Evolutionary conservation across 2,797 vertebrate genomes (phyloP).

Genomic region (Erethizon dorsatum): DNA sequence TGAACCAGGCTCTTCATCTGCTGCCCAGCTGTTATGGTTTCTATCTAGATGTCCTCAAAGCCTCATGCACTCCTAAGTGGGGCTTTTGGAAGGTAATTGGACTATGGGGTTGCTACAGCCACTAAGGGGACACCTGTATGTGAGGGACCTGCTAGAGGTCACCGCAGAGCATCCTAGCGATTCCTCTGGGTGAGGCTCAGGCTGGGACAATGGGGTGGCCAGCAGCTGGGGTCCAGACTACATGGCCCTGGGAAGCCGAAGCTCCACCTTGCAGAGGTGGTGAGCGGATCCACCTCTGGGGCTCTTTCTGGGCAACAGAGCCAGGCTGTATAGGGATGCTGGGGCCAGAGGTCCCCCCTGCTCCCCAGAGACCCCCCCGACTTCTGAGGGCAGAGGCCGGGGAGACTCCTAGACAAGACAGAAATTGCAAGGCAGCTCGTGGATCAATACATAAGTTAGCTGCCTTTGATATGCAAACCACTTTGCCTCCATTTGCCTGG

Average conservation of each 20-base stretch:
- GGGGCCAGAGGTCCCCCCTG: neutral
- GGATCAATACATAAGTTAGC: neutral
- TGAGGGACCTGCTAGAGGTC: neutral
- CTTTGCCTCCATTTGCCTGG: rapidly evolving
- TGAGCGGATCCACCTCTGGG: rapidly evolving
- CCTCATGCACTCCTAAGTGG: neutral
- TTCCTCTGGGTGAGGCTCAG: neutral
- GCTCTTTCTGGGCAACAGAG: neutral
- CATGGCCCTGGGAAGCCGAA: neutral
- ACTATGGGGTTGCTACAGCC: rapidly evolving
- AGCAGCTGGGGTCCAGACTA: neutral
- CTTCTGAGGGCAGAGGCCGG: neutral
- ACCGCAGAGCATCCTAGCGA: rapidly evolving
- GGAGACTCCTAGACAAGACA: neutral
- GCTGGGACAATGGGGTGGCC: rapidly evolving
- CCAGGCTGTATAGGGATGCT: neutral
- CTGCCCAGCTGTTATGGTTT: rapidly evolving
- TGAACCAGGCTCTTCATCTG: rapidly evolving
- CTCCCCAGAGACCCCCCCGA: neutral
- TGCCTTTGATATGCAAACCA: neutral
- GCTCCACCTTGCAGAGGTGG: neutral
- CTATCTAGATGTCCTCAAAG: neutral
- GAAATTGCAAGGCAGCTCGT: neutral
- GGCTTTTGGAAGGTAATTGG: neutral
- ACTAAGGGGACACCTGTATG: rapidly evolving